Conservation (phyloP, 2,113 vertebrate species). For the Leptobrachium ailaonicum region DNA sequence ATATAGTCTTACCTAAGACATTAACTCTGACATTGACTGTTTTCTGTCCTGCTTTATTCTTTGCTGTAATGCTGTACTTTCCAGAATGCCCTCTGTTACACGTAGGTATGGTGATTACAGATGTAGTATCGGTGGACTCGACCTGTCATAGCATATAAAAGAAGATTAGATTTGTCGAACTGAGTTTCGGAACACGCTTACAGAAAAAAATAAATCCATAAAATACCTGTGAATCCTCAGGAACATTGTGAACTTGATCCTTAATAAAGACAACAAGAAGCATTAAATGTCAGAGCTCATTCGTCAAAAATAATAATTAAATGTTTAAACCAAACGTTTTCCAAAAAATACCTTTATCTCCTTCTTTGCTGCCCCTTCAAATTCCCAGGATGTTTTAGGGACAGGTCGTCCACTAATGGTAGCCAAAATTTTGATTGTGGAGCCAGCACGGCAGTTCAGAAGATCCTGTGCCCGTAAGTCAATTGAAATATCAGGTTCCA, state of each 20-base stretch:
- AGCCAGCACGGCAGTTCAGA: slow-evolving; percentile 80
- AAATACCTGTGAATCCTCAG: slow-evolving; percentile 85
- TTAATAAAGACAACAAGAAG: slow-evolving; percentile 56
- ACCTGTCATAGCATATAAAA: slow-evolving; percentile 66
- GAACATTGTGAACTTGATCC: slow-evolving; percentile 87
- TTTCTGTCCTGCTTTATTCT: slow-evolving; percentile 92
- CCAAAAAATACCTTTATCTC: slow-evolving; percentile 74
- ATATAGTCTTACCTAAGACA: slow-evolving; percentile 80
- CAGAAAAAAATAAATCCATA: background rate
- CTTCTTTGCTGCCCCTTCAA: slow-evolving; percentile 86
- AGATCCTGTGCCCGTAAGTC: slow-evolving; percentile 81
- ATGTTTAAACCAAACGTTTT: background rate
- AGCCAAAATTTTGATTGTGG: slow-evolving; percentile 83
- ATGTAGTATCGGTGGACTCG: slow-evolving; percentile 79
- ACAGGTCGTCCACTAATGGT: slow-evolving; percentile 82
- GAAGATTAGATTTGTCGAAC: slow-evolving; percentile 11
- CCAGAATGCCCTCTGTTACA: slow-evolving; percentile 86
- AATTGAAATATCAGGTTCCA: slow-evolving; percentile 82
- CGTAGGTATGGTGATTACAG: slow-evolving; percentile 77
- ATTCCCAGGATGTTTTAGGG: slow-evolving; percentile 91
- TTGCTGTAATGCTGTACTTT: slow-evolving; percentile 89
- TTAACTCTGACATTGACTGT: slow-evolving; percentile 83
- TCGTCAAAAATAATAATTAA: background rate
- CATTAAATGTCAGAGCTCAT: slow-evolving; percentile 22
- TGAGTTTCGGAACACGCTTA: too few species aligned